A percentile compares a stretch with the other conserved stretches of the same genome.
Evolutionary conservation across 1,140 invertebrate genomes (phyloP).

Genomic region (Nautilus pompilius): DNA sequence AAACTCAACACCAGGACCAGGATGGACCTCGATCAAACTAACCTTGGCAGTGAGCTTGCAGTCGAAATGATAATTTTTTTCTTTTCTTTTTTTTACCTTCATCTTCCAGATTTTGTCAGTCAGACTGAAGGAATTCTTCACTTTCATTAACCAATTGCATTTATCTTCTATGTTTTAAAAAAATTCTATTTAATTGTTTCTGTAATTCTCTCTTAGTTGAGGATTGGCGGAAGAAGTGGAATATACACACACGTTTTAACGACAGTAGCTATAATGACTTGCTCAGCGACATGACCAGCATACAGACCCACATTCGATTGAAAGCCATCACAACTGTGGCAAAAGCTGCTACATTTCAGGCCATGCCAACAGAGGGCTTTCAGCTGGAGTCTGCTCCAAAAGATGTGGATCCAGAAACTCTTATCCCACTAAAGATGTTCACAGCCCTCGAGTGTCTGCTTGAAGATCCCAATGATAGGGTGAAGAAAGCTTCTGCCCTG

Average conservation of each 20-base stretch:
- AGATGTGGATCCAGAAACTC: conserved; percentile 3
- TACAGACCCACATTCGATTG: conserved; percentile 49
- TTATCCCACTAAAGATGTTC: conserved; percentile 44
- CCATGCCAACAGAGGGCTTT: conserved; percentile 20
- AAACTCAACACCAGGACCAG: no score
- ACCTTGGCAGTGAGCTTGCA: no score
- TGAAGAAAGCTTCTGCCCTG: conserved; percentile 47
- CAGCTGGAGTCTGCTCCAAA: conserved; percentile 19
- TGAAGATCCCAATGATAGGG: conserved; percentile 39
- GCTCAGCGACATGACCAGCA: conserved; percentile 51
- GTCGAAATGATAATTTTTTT: no score
- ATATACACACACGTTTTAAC: conserved; percentile 43
- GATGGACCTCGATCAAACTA: no score
- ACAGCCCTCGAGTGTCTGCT: conserved; percentile 46
- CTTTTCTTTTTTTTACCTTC: no score
- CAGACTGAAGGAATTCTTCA: no score
- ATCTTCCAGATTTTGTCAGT: no score
- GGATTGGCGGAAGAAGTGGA: conserved; percentile 50
- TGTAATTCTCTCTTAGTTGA: no score
- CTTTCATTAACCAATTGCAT: no score
- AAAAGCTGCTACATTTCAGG: conserved; percentile 44
- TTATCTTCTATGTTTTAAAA: no score
- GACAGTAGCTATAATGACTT: conserved; percentile 49
- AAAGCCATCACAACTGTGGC: conserved; percentile 47
- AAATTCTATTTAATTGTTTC: no score